phyloP scores from a whole-genome alignment of 2,888 invertebrate genomes.

The Orchestes rusci region DNA sequence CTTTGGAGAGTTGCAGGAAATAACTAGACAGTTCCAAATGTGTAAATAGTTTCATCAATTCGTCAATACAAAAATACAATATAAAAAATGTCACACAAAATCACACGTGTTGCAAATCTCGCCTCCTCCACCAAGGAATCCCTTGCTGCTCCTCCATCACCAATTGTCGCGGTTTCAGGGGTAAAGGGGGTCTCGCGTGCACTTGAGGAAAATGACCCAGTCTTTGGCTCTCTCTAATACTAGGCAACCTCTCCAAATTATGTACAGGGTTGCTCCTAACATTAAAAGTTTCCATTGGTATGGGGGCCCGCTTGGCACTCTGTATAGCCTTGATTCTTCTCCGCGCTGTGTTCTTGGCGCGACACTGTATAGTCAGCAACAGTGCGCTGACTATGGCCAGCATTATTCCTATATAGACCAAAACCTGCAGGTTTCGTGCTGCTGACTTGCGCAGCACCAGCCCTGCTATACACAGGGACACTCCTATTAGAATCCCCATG shows the following conservation, averaged over 20 bases:
- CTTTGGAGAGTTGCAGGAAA: too few relatives aligned
- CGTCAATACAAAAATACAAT: too few relatives aligned
- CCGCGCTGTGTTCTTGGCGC: constrained; percentile 43
- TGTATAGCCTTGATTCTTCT: constrained; percentile 35
- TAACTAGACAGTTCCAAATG: too few relatives aligned
- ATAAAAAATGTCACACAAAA: too few relatives aligned
- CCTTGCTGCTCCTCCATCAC: constrained; percentile 39
- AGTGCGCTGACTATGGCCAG: constrained; percentile 56
- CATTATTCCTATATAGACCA: constrained; percentile 58
- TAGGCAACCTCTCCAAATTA: constrained; percentile 13
- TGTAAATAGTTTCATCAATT: too few relatives aligned
- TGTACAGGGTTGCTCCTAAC: constrained; percentile 28
- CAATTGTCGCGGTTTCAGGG: constrained; percentile 24
- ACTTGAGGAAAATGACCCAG: constrained; percentile 28
- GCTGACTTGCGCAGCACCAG: constrained; percentile 55
- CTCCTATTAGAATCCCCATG: constrained; percentile 58
- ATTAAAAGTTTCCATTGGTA: constrained; percentile 36
- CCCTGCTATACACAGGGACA: constrained; percentile 59
- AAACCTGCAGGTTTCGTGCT: constrained; percentile 58
- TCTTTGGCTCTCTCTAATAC: constrained; percentile 27
- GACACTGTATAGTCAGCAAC: constrained; percentile 57
- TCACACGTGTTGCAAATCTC: too few relatives aligned
- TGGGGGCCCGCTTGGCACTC: constrained; percentile 36
- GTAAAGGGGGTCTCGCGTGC: constrained; percentile 25
- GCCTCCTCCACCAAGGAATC: constrained; percentile 45